Conservation (phyloP, 1,140 invertebrate genomes). For the Aphelenchoides fujianensis region DNA sequence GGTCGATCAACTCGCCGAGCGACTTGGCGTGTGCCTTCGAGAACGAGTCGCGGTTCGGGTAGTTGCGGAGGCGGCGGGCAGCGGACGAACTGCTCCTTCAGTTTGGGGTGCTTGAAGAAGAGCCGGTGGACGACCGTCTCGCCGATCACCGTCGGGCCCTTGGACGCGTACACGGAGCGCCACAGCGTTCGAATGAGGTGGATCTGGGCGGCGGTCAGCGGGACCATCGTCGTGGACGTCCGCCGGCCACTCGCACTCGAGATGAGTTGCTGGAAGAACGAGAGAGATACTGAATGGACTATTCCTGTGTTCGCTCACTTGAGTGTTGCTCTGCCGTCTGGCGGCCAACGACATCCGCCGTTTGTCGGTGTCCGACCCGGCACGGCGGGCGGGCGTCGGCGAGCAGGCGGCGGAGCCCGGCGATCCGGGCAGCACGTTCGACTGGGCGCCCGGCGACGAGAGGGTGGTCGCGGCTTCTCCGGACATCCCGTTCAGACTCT, state of each 20-base stretch:
- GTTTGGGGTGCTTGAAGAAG: conserved; percentile 60
- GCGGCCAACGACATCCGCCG: conserved; percentile 42
- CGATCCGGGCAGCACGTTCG: neutral
- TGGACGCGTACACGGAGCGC: conserved; percentile 57
- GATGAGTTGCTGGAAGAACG: conserved; percentile 13
- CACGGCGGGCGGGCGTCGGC: conserved; percentile 7
- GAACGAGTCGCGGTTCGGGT: conserved; percentile 57
- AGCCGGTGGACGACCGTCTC: conserved; percentile 54
- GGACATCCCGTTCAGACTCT: conserved; percentile 15
- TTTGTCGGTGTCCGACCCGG: conserved; percentile 28
- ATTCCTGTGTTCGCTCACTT: conserved; percentile 32
- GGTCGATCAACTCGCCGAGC: conserved; percentile 56
- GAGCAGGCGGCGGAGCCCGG: neutral
- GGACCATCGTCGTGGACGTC: conserved; percentile 59
- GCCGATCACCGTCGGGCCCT: conserved; percentile 61
- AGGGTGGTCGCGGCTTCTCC: conserved; percentile 4
- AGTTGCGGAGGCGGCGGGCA: conserved; percentile 48
- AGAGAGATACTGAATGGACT: conserved; percentile 4
- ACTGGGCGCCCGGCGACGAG: neutral
- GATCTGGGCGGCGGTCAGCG: conserved; percentile 57
- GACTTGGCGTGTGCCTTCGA: conserved; percentile 55
- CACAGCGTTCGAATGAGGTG: conserved; percentile 58
- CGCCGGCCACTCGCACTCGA: conserved; percentile 46
- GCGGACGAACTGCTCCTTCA: conserved; percentile 55
- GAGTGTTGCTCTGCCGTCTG: conserved; percentile 55